Base-by-base conservation (phyloP, 2,113 vertebrate genomes). In the Erythrolamprus reginae region DNA sequence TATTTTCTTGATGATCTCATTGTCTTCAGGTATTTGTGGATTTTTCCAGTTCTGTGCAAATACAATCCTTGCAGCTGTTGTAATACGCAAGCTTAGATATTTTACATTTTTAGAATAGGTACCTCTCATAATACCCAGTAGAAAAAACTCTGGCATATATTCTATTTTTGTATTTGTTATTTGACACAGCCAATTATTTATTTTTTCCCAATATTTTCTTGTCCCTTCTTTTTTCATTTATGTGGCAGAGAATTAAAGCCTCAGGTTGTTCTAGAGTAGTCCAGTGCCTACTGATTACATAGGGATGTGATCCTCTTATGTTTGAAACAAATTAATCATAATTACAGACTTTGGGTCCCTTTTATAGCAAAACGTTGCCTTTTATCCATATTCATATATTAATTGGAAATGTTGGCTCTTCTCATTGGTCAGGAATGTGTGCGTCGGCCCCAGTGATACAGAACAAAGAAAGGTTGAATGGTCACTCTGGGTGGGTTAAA, bases 381-480 rank as follows among this genome's bases (percentile, higher is more conserved):
- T 56, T 89, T 87, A 87, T 88, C 87, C 91, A 84, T 93, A 93
- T 92, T 90, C 88, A 55, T 92, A 61, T 94, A 93, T 92, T 51
- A 19, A 77, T 94, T 17, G 23, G 83, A 89, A 93, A 87, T 91
- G 93, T 92, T 94, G 88, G 17, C 92, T 91, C 88, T 93, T 89
- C 89, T 95, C 55, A 24, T 92, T 87, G 50, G 88, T 92, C 88
- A 93, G 28, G 93, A 95, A 94, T 94, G 93, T 94, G 94, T 93
- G 91, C 92, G 88, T 84, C 24, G 89, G 89, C 92, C 91, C 94
- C 90, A 93, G 92, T 93, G 90, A 87, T 88, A 92, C 38, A 89
- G 87, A 95, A 92, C 93, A 95, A 96, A 90, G 77, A 94, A 90
- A 89, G 92, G 94, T 94, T 96, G 94, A 95, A 92, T 92, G 91